Evolutionary conservation across 1,140 invertebrate species (phyloP), one percentile per base, ranked within the genome.

Genomic region (Olivierus martensii): DNA sequence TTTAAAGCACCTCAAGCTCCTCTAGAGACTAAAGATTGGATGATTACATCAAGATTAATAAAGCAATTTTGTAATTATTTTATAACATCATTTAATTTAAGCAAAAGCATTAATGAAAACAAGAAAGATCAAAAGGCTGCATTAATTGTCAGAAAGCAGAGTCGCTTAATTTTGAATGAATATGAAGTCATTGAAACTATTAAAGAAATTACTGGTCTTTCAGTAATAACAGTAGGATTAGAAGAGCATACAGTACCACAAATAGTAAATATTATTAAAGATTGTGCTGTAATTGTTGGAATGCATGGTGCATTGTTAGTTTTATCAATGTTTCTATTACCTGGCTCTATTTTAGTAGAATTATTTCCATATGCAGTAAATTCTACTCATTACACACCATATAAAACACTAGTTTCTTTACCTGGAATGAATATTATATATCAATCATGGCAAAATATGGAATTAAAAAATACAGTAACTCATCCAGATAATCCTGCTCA

Each of bases 111-210:
- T n/a, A n/a, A n/a, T n/a, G n/a, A n/a, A n/a, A n/a, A n/a, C n/a
- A 21, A 11, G 28, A 34, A 50, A 22, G 18, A 49, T 5, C 18
- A 38, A 14, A 45, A 38, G 19, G 56, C 56, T 21, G 60, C 72
- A 14, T 54, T 75, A 15, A 53, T 76, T 18, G 65, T 62, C 15
- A 61, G 74, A 46, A 70, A 66, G 58, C 57, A 67, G 11, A 75
- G 66, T 52, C 53, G 75, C n/a, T 63, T 62, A 56, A 73, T 77
- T 49, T 36, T 75, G 10, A 77, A 77, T 65, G 67, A 73, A 59
- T 56, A 61, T 22, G 65, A 69, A 44, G 53, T 77, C 4, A 61
- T 63, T 10, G 39, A 64, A 35, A 48, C 37, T 6, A 50, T 74
- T 28, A 52, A 58, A 41, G 47, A 60, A 37, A 43, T 58, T 39